Conservation (phyloP, 1,140 invertebrate species). For the Ceratina japonica region DNA sequence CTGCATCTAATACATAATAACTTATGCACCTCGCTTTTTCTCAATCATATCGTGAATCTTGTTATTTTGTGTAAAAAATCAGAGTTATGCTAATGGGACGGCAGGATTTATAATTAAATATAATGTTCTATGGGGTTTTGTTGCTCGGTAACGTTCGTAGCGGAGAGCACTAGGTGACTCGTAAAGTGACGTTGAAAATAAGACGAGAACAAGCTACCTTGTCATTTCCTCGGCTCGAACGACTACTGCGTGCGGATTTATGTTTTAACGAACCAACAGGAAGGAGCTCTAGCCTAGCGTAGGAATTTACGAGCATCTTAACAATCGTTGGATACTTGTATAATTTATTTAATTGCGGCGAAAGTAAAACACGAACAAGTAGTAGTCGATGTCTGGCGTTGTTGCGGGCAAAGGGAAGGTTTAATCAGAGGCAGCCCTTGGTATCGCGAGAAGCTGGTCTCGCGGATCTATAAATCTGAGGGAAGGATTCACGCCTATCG, state of each 20-base stretch:
- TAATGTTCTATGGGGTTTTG: not conserved
- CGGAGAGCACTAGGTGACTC: not conserved
- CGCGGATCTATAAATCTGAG: conserved; percentile 31
- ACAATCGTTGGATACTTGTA: conserved; percentile 7
- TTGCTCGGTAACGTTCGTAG: not conserved
- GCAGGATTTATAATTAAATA: not conserved
- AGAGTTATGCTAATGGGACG: too few relatives aligned
- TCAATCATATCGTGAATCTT: too few relatives aligned
- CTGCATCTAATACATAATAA: too few relatives aligned
- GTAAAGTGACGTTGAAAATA: not conserved
- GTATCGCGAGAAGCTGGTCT: not conserved
- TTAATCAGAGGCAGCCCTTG: not conserved
- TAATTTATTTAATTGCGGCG: not conserved
- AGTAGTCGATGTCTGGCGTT: not conserved
- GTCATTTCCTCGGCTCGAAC: not conserved
- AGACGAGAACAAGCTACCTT: conserved; percentile 4
- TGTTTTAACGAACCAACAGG: conserved; percentile 22
- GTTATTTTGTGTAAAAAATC: too few relatives aligned
- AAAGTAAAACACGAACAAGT: too few relatives aligned
- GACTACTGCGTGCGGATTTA: conserved; percentile 7
- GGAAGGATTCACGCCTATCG: conserved; percentile 47
- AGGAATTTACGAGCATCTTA: conserved; percentile 20
- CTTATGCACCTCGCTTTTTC: too few relatives aligned
- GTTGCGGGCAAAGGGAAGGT: not conserved
- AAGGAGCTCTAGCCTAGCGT: not conserved